Base-by-base conservation (phyloP, 2,888 invertebrate species). In the Malthinus flaveolus region DNA sequence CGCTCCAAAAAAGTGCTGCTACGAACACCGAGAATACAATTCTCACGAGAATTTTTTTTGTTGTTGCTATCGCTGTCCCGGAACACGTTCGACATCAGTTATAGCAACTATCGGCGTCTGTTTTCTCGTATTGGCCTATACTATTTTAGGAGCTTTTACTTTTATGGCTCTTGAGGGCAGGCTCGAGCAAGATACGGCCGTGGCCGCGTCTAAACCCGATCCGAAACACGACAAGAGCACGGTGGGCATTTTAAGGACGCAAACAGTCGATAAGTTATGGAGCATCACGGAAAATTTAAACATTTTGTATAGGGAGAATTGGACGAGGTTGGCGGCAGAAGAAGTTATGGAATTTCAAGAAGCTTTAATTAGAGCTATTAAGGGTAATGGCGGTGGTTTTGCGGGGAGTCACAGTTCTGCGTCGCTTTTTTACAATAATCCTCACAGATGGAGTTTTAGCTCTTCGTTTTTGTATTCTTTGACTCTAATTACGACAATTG, bases 401-500 rank as follows among this genome's bases (percentile, higher is more conserved):
- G 60, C 66, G 39, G 66, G 66, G 4, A 80, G 80, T 4, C 82
- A 82, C 75, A 76, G 82, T 77, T 73, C 73, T 3, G 67, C 79
- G n/a, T 71, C 74, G 56, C 70, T 71, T 44, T 74, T 75, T 59
- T 66, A 71, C 46, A 75, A 76, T 47, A 70, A 70, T 42, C 53
- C 86, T 68, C 88, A 90, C 74, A 84, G 88, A 68, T 96, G 95
- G 95, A 93, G 93, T 45, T 94, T 95, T 78, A 90, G 94, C 64
- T 91, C 93, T 66, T 93, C 95, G 68, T 92, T 96, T 75, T 84
- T 97, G 48, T 97, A 96, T 77, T 95, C 95, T 23, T 83, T 96
- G 68, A 95, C 96, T 11, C 87, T 97, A 66, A 95, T 96, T 74
- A 95, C 95, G 7, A 96, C 95, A 35, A 95, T 95, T 70, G 95